Base-by-base conservation (phyloP, 2,797 vertebrate species). In the Chelon auratus region DNA sequence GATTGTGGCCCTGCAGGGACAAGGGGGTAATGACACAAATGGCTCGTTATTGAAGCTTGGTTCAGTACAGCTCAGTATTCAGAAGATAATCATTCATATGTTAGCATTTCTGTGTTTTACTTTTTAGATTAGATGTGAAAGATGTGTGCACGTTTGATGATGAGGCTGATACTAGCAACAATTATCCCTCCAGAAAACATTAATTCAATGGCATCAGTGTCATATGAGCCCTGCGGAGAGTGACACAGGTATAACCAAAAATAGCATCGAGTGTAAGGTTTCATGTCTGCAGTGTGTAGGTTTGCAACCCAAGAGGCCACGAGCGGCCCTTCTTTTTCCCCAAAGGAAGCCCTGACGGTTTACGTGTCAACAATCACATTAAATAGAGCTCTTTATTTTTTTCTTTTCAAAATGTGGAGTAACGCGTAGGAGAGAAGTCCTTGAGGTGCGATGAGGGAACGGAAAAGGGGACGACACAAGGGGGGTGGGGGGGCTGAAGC, bases 1-100 rank as follows among this genome's bases (percentile, higher is more conserved):
- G 97, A 83, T 99, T 99, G 87, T 99, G 98, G 88, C 97, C 98
- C 98, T 99, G 93, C 69, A 60, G 74, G 53, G 56, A 86, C 11
- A 40, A 61, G 57, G 36, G n/a, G 14, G 57, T 0, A 22, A 62
- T n/a, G 45, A 60, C 18, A 57, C 6, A 56, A 69, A 58, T n/a
- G 42, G 48, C 42, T 13, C 10, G 30, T 51, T 71, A 56, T 8
- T 58, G 22, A 45, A 60, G 50, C 20, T 14, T 50, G 40, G 20
- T 48, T 40, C 63, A 59, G 24, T 43, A n/a, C 9, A 48, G 60
- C 20, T 60, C 20, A 55, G 3, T 45, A 56, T 26, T 59, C 17
- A 6, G 15, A 17, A 17, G 14, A 43, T 43, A 5, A 33, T 33
- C 30, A 33, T 33, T 8, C 5, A 33, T 8, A 33, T 8, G 30